These are phyloP conservation scores for Rhabdomys dilectus DNA, from an alignment of 2,113 vertebrate species.

Conservation along the genomic window DNA sequence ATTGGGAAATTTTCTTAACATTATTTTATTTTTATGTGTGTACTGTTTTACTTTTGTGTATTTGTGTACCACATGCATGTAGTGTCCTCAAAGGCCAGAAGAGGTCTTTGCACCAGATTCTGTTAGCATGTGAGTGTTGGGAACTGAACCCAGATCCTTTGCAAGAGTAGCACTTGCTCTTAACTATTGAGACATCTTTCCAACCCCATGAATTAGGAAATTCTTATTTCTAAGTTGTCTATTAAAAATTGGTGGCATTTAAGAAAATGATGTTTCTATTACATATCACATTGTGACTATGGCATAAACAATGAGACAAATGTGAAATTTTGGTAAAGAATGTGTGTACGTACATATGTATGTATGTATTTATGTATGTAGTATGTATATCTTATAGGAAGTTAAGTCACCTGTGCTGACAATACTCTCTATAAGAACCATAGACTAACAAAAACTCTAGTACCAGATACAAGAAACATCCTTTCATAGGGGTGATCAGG, in stretches of 20 bases:
- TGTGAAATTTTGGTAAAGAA: neutral
- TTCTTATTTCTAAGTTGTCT: neutral
- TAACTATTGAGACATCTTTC: neutral
- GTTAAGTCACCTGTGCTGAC: neutral
- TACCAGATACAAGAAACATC: neutral
- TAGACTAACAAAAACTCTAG: neutral
- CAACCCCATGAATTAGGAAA: neutral
- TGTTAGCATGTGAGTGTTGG: neutral
- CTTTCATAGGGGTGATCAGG: neutral
- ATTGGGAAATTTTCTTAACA: neutral
- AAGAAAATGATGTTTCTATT: neutral
- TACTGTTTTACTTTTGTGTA: neutral
- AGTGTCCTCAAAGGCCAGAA: neutral
- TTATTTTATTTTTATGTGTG: neutral
- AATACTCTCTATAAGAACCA: neutral
- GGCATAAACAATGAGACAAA: neutral
- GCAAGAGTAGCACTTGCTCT: neutral
- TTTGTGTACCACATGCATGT: neutral
- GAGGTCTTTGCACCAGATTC: neutral
- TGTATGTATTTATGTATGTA: too few relatives aligned
- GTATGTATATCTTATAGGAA: neutral
- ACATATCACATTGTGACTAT: neutral
- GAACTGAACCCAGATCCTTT: neutral
- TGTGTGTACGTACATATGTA: neutral
- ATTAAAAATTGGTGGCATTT: neutral